Percentiles rank a stretch among this genome's conserved stretches.
Evolutionary conservation across 2,797 vertebrate genomes (phyloP).

Genomic region (Novumbra hubbsi): DNA sequence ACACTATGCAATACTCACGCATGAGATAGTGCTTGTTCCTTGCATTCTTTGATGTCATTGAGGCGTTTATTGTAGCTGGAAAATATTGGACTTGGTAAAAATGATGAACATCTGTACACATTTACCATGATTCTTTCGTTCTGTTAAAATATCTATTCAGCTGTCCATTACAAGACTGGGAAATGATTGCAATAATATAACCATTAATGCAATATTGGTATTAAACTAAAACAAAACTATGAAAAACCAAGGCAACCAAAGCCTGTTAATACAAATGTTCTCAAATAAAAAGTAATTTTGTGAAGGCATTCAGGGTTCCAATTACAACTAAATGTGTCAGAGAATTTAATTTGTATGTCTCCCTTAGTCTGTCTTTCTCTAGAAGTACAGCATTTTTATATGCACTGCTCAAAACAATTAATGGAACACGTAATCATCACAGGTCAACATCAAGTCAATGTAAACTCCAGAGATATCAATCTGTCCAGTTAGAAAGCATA

Average conservation of each 20-base stretch:
- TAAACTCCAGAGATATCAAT: too few species aligned
- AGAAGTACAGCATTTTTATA: background rate
- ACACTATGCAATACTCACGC: constrained; percentile 80
- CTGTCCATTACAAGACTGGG: too few species aligned
- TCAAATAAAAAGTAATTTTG: too few species aligned
- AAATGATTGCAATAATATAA: too few species aligned
- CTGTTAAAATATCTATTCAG: background rate
- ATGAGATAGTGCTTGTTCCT: constrained; percentile 94
- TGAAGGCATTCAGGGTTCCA: background rate
- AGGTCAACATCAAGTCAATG: too few species aligned
- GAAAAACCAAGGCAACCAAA: too few species aligned
- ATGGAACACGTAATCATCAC: too few species aligned
- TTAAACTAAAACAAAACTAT: too few species aligned
- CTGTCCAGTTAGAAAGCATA: too few species aligned
- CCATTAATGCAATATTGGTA: too few species aligned
- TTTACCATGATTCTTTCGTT: background rate
- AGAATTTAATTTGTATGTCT: background rate
- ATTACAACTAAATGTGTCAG: background rate
- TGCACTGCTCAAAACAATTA: background rate
- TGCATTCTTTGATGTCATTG: constrained; percentile 97
- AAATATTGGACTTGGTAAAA: constrained; percentile 23
- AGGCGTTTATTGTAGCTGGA: constrained; percentile 96
- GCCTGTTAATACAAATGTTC: too few species aligned
- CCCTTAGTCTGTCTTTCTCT: background rate
- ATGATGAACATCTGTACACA: background rate